phyloP scores from a whole-genome alignment of 2,113 vertebrate species.

The Numida meleagris region DNA sequence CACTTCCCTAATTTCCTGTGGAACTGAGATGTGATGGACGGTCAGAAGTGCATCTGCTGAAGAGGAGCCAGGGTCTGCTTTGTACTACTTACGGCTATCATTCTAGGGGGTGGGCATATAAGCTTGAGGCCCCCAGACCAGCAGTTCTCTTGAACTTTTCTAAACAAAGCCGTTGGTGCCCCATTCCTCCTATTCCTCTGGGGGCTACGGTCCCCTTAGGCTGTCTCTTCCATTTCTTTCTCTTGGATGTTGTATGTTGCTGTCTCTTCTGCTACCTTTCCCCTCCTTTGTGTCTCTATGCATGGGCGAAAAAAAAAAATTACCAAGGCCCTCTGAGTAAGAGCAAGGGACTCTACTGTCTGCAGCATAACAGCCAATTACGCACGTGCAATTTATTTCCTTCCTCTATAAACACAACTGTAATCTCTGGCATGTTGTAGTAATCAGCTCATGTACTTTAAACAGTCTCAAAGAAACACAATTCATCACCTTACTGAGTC shows the following conservation, averaged over 20 bases:
- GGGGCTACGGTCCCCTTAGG: slow-evolving; percentile 15
- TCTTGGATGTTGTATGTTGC: slow-evolving; percentile 43
- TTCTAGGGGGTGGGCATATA: slow-evolving; percentile 18
- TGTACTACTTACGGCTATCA: slow-evolving; percentile 23
- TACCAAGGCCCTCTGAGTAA: slow-evolving; percentile 35
- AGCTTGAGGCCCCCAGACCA: slow-evolving; percentile 32
- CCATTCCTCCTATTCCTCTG: background rate
- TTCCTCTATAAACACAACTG: slow-evolving; percentile 29
- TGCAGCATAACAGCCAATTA: slow-evolving; percentile 15
- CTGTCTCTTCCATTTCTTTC: slow-evolving; percentile 40
- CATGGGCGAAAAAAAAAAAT: slow-evolving; percentile 29
- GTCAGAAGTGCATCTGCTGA: slow-evolving; percentile 67
- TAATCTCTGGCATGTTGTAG: slow-evolving; percentile 59
- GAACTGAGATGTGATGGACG: slow-evolving; percentile 65
- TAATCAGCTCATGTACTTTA: slow-evolving; percentile 62
- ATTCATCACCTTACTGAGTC: slow-evolving; percentile 39
- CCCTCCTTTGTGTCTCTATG: slow-evolving; percentile 38
- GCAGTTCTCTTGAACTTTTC: slow-evolving; percentile 33
- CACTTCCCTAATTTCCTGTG: slow-evolving; percentile 64
- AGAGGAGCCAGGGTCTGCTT: slow-evolving; percentile 71
- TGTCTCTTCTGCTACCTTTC: background rate
- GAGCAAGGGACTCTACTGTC: slow-evolving; percentile 38
- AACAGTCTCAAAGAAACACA: slow-evolving; percentile 51
- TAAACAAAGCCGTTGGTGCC: slow-evolving; percentile 17
- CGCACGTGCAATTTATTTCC: slow-evolving; percentile 35